phyloP scores from a whole-genome alignment of 2,113 vertebrate species.

The Tragelaphus strepsiceros region DNA sequence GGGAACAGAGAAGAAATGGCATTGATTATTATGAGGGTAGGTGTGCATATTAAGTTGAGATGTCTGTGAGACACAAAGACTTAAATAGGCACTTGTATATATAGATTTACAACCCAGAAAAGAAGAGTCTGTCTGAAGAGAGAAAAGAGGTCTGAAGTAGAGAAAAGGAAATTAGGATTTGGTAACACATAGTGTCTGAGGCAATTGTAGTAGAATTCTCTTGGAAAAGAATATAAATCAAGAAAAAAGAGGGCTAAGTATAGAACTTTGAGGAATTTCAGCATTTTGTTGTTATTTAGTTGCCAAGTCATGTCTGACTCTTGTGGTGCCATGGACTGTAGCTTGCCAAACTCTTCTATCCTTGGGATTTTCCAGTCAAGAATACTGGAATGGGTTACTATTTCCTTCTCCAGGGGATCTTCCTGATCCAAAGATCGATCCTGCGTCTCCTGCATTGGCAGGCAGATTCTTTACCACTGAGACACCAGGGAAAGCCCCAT shows the following conservation, averaged over 20 bases:
- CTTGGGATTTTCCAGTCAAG: background rate
- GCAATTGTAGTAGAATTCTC: background rate
- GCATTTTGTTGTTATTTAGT: background rate
- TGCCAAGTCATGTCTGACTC: background rate
- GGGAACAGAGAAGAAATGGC: background rate
- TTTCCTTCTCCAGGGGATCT: background rate
- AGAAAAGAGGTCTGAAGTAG: background rate
- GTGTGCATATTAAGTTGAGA: background rate
- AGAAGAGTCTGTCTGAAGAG: background rate
- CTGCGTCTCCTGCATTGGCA: background rate
- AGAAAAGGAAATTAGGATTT: slow-evolving; percentile 8
- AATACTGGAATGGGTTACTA: background rate
- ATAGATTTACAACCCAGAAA: background rate
- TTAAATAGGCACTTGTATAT: background rate
- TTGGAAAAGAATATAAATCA: background rate
- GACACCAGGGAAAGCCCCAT: background rate
- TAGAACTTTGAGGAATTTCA: background rate
- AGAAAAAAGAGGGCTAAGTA: background rate
- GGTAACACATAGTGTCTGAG: background rate
- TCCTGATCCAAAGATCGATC: background rate
- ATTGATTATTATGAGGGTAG: background rate
- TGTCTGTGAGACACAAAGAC: background rate
- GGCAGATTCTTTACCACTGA: background rate
- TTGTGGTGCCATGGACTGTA: background rate
- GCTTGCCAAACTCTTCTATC: background rate